Base-by-base conservation (phyloP, 35 echinoderm and acorn worm species). In the Lytechinus variegatus region DNA sequence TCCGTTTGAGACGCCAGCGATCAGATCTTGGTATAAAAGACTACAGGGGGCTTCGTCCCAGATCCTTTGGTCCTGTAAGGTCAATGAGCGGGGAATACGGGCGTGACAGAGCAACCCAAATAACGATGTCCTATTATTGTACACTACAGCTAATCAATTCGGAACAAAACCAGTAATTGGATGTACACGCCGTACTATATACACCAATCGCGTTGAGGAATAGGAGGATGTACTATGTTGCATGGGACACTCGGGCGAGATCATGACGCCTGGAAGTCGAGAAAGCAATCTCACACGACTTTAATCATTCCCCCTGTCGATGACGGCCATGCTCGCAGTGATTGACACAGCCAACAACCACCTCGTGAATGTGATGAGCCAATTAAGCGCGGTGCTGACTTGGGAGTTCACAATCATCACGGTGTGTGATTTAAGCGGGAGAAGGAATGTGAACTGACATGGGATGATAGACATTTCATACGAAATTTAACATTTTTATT, bases 271-370 rank as follows among this genome's bases (percentile, higher is more conserved):
- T 19, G 66, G 14, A 79, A 79, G 66, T 79, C 66, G 66, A 79
- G 66, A 79, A 79, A 79, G 66, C 66, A 79, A 79, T 79, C 66
- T 79, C 66, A 79, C 66, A 79, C 66, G 66, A 24, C 19, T 79
- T 79, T 79, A 79, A 79, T 79, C 66, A 79, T 79, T 79, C 66
- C 66, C 66, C 21, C 66, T 79, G 66, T 79, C 66, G 66, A 79
- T 79, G 66, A 79, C 66, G 66, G n/a, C 66, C 66, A 79, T 24
- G 66, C 66, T n/a, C 14, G 66, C 66, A 24, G 66, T 79, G 66
- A 79, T 79, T 79, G 19, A 79, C 66, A 16, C 66, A 79, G 19
- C 66, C 66, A 79, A 21, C 66, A 79, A 79, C 66, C 66, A 79
- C 66, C 24, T 79, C 12, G 66, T 79, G 66, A 79, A 79, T 16